Base-by-base conservation (phyloP, 2,113 vertebrate species). In the Pycnonotus jocosus region DNA sequence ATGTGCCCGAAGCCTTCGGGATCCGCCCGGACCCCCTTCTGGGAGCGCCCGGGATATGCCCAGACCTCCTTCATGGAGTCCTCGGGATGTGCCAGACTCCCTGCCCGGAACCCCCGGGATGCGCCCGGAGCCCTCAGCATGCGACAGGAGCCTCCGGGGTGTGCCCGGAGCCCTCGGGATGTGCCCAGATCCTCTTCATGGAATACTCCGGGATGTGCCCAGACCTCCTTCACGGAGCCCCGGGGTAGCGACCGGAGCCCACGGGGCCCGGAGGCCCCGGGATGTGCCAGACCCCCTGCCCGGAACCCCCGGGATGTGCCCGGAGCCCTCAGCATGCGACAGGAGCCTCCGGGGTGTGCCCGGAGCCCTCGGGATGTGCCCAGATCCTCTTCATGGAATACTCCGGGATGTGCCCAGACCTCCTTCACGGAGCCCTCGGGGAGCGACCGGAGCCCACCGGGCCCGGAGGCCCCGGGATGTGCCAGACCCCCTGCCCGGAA, bases 11-110 rank as follows among this genome's bases (percentile, higher is more conserved):
- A 38, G 24, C 22, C 54, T 9, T 9, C 11, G 6, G 15, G 56
- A 23, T n/a, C 12, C 12, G 15, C 35, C 15, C 10, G 9, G 15
- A n/a, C n/a, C 19, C 7, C 58, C 17, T 20, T 18, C 18, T 7
- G 7, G 17, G 11, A 31, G 6, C 17, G 2, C 16, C 1, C 9
- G 5, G 10, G 10, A 1, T 51, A 10, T 10, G 15, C 35, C 17
- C 2, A 18, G 19, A 15, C 10, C 23, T 18, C 44, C 44, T 44
- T 18, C 44, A 6, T n/a, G n/a, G n/a, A n/a, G n/a, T 8, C 6
- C 18, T 6, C 27, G 18, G 38, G 38, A 10, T 30, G 38, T 5
- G 60, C 37, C 37, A 9, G 12, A 40, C 11, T 17, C 17, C 4
- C 28, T 19, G 6, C 30, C 18, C 8, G 37, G 25, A 14, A 7